These are phyloP conservation scores for Neomorphus geoffroyi DNA, from an alignment of 2,797 vertebrate species.

Conservation along the genomic window DNA sequence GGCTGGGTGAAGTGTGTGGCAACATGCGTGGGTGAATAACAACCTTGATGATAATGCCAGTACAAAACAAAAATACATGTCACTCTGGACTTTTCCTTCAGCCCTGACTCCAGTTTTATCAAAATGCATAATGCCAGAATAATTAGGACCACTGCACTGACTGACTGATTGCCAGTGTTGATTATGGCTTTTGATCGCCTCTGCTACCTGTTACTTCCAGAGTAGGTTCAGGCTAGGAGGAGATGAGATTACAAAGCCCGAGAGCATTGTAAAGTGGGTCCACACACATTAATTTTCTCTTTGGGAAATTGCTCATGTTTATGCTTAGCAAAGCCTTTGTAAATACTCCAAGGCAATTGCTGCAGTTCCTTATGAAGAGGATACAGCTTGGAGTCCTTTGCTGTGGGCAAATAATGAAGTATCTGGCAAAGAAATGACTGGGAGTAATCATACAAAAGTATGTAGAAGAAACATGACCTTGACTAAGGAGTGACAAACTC, in stretches of 20 bases:
- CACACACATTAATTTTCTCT: background rate
- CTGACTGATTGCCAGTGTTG: background rate
- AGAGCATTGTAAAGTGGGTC: background rate
- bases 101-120: background rate
- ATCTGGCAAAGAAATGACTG: background rate
- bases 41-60: background rate
- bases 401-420: background rate
- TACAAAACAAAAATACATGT: background rate
- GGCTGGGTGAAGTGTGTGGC: background rate
- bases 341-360: background rate
- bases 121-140: background rate
- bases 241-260: background rate
- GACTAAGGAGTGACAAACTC: background rate
- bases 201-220: background rate
- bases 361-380: background rate
- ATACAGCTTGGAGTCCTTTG: background rate
- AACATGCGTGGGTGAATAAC: background rate
- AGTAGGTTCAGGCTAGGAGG: background rate
- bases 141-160: background rate
- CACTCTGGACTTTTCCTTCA: background rate
- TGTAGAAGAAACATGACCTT: background rate
- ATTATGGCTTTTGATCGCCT: background rate
- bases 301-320: background rate
- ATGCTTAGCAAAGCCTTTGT: background rate
- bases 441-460: background rate